Evolutionary conservation across 2,797 vertebrate species (phyloP).

Genomic region (Tragelaphus oryx): DNA sequence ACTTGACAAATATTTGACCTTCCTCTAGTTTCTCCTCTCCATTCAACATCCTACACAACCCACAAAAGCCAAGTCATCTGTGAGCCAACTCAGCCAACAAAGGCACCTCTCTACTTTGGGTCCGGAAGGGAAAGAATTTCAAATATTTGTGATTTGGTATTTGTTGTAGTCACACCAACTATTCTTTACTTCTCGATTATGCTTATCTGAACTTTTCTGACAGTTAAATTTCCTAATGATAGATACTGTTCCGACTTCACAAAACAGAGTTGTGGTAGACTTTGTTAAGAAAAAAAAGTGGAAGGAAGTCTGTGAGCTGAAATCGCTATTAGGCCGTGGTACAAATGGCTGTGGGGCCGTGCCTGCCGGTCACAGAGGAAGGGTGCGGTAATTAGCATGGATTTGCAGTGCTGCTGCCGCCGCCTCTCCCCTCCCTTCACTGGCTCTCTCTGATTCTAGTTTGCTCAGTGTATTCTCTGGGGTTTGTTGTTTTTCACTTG

Average conservation of each 20-base stretch:
- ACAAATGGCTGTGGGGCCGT: background rate
- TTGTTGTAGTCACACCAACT: conserved; percentile 46
- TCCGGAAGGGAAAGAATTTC: conserved; percentile 50
- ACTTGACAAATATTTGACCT: conserved; percentile 41
- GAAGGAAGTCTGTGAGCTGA: conserved; percentile 54
- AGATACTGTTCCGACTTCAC: conserved; percentile 53
- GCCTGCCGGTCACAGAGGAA: conserved; percentile 2
- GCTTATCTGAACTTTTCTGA: conserved; percentile 35
- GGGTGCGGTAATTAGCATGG: conserved; percentile 1
- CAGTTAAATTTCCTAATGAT: conserved; percentile 59
- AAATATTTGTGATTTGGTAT: conserved; percentile 65
- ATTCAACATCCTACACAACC: background rate
- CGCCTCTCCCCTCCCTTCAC: background rate
- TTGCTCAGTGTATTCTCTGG: conserved; percentile 15
- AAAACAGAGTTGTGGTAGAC: conserved; percentile 23
- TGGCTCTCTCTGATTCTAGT: conserved; percentile 6
- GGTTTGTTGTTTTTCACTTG: conserved; percentile 37
- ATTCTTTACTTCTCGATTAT: conserved; percentile 38
- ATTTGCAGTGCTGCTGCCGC: background rate
- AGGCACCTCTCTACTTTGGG: conserved; percentile 40
- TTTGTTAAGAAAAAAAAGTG: conserved; percentile 32
- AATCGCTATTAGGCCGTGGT: background rate
- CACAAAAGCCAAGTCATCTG: conserved; percentile 13
- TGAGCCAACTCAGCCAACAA: conserved; percentile 49
- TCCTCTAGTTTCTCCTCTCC: conserved; percentile 31